A percentile compares a stretch with the other conserved stretches of the same genome.
Evolutionary conservation across 2,113 vertebrate genomes (phyloP).

Genomic region (Xiphorhynchus elegans): DNA sequence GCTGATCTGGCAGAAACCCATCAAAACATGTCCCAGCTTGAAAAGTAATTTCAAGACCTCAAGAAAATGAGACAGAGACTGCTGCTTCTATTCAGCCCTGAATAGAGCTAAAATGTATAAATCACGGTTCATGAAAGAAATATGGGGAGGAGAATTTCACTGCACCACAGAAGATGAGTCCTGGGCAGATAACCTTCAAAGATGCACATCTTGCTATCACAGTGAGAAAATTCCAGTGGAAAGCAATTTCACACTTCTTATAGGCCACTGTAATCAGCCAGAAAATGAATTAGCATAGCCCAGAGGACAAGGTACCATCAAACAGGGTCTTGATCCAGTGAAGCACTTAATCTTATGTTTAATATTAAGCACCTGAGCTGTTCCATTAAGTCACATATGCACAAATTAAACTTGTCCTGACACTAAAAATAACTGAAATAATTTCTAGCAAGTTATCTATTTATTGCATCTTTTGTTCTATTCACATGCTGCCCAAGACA

Average conservation of each 20-base stretch:
- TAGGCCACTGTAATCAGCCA: background rate
- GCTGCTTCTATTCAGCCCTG: background rate
- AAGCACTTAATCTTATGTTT: slow-evolving; percentile 20
- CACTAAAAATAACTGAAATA: background rate
- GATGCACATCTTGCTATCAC: background rate
- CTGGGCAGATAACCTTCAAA: slow-evolving; percentile 27
- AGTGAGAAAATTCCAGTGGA: slow-evolving; percentile 22
- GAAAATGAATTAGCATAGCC: slow-evolving; percentile 12
- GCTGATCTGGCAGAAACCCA: background rate
- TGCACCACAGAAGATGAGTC: background rate
- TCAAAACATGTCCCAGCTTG: background rate
- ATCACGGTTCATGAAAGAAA: slow-evolving; percentile 29
- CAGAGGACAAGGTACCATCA: background rate
- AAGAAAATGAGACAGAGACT: slow-evolving; percentile 10
- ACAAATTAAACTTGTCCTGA: background rate
- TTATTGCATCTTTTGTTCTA: background rate
- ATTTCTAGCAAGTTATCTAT: background rate
- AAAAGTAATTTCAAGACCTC: slow-evolving; percentile 21
- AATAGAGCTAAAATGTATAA: slow-evolving; percentile 33
- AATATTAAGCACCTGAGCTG: background rate
- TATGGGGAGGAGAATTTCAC: background rate
- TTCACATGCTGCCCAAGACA: fast-evolving
- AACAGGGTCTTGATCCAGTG: background rate
- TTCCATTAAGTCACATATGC: background rate
- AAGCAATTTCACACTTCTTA: slow-evolving; percentile 34